Evolutionary conservation across 2,797 vertebrate species (phyloP).

Genomic region (Delichon dasypus): DNA sequence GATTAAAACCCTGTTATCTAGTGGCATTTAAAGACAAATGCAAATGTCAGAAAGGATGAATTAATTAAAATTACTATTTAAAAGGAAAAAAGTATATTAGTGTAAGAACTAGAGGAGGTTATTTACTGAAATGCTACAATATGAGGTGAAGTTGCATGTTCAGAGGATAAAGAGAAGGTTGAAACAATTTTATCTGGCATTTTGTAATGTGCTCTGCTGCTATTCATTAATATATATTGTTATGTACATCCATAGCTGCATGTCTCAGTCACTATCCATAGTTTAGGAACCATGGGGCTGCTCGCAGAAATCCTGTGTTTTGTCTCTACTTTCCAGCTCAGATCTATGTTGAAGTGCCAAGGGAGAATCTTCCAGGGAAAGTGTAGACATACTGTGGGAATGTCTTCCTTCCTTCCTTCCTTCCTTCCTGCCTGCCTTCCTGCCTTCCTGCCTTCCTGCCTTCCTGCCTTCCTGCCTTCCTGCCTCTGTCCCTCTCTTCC

Average conservation of each 20-base stretch:
- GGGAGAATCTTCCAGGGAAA: not conserved
- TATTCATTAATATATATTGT: conserved; percentile 2
- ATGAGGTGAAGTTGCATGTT: conserved; percentile 33
- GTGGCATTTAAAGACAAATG: conserved; percentile 82
- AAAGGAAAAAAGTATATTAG: conserved; percentile 62
- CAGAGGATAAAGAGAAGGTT: conserved; percentile 26
- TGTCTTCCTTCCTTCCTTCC: too few species aligned
- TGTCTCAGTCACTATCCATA: not conserved
- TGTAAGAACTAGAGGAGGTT: conserved; percentile 41
- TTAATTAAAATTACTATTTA: conserved; percentile 78
- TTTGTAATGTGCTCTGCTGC: not conserved
- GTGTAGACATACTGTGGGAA: not conserved
- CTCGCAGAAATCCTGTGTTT: not conserved
- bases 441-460: not conserved
- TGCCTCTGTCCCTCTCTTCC: accelerated
- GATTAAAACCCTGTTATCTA: conserved; percentile 78
- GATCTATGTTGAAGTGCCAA: not conserved
- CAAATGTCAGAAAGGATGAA: conserved; percentile 80
- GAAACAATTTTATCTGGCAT: conserved; percentile 14
- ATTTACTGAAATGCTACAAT: conserved; percentile 69
- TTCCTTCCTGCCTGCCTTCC: not conserved
- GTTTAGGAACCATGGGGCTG: not conserved
- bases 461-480: not conserved
- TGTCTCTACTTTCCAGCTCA: not conserved
- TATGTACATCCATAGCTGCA: not conserved